These are phyloP conservation scores for Sweltsa coloradensis DNA, from an alignment of 1,140 invertebrate species.

Conservation along the genomic window DNA sequence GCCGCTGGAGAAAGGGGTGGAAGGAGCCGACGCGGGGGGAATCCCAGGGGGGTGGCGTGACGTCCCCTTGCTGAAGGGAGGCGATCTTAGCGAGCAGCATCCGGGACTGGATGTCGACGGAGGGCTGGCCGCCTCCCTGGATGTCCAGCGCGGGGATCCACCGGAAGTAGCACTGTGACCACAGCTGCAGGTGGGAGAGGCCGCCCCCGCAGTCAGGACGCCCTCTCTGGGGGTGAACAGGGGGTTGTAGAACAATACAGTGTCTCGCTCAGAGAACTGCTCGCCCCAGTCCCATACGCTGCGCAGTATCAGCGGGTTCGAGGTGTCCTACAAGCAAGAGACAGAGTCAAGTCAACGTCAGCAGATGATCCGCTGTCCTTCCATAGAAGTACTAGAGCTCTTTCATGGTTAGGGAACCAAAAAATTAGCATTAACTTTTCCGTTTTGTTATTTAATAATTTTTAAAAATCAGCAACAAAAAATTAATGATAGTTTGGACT, in stretches of 20 bases:
- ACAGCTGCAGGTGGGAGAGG: constrained; percentile 56
- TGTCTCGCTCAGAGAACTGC: constrained; percentile 65
- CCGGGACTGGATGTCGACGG: constrained; percentile 14
- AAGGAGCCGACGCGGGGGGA: constrained; percentile 7
- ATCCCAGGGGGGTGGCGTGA: background rate
- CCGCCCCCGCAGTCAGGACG: constrained; percentile 31
- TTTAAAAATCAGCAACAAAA: no score
- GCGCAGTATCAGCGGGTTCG: constrained; percentile 44
- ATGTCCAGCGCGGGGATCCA: constrained; percentile 77
- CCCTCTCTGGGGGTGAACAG: constrained; percentile 32
- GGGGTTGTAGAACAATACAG: constrained; percentile 65
- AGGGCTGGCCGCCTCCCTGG: constrained; percentile 53
- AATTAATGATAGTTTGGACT: no score
- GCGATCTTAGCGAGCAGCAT: constrained; percentile 13
- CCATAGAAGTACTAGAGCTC: no score
- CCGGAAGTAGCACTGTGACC: constrained; percentile 79
- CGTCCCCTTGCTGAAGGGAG: constrained; percentile 2
- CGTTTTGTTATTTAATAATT: no score
- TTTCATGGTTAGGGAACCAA: no score
- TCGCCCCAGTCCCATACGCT: constrained; percentile 78
- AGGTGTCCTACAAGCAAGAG: constrained; percentile 30
- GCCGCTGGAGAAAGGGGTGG: constrained; percentile 9
- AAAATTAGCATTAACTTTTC: no score
- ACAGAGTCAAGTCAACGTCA: no score
- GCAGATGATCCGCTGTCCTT: no score